These are phyloP conservation scores for Drosophila crucigera DNA, from an alignment of 2,888 invertebrate species.

Conservation along the genomic window DNA sequence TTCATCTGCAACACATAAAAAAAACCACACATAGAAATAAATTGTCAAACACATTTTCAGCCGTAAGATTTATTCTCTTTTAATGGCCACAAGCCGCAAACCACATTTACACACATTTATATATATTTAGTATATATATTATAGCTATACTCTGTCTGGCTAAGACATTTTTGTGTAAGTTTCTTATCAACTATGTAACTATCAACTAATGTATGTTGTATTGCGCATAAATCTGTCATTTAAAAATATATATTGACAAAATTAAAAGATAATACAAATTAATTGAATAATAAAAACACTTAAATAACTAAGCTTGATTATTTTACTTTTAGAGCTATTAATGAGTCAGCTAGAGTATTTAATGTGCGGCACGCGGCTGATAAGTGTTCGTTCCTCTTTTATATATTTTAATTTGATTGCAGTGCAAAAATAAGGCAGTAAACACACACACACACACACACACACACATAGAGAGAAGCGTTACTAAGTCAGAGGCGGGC, in stretches of 20 bases:
- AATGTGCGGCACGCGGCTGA: constrained; percentile 16
- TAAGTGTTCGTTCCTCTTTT: constrained; percentile 17
- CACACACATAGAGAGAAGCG: constrained; percentile 35
- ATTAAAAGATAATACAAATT: constrained; percentile 1
- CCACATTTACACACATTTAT: constrained; percentile 6
- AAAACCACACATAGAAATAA: constrained; percentile 32
- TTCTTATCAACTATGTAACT: background rate
- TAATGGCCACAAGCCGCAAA: constrained; percentile 25
- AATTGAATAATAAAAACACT: background rate
- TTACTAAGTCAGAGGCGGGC: constrained; percentile 57
- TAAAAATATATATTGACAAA: background rate
- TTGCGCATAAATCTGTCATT: background rate
- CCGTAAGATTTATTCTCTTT: constrained; percentile 24
- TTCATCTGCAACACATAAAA: constrained; percentile 48
- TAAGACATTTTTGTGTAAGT: background rate
- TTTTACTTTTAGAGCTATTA: background rate
- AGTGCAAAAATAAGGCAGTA: constrained; percentile 65
- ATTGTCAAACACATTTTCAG: constrained; percentile 40
- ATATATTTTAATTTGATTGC: constrained; percentile 68
- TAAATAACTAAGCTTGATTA: background rate
- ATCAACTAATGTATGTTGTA: background rate
- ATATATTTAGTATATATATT: background rate
- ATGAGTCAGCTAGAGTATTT: constrained; percentile 14
- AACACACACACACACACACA: constrained; percentile 32
- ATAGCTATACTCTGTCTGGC: background rate